A percentile compares a stretch with the other conserved stretches of the same genome.
Evolutionary conservation across 2,113 vertebrate genomes (phyloP).

Genomic region (Pseudopipra pipra): DNA sequence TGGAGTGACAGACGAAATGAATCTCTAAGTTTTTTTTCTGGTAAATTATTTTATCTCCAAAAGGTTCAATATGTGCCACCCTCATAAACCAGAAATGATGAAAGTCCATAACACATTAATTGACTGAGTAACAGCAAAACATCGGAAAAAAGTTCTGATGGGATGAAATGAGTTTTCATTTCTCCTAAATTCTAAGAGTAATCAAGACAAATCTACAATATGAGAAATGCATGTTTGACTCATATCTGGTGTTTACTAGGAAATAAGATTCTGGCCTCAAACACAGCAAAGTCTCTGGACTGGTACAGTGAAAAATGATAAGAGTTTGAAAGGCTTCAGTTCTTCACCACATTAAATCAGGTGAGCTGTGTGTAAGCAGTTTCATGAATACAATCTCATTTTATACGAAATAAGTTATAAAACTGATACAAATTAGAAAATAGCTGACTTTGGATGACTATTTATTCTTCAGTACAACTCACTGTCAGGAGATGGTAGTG

Average conservation of each 20-base stretch:
- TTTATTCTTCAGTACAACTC: background rate
- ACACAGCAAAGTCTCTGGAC: background rate
- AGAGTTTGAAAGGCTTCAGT: background rate
- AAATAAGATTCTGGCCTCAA: background rate
- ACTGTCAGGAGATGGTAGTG: background rate
- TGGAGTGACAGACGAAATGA: background rate
- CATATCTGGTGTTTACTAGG: background rate
- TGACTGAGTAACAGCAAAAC: background rate
- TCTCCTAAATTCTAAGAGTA: background rate
- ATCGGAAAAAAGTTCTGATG: background rate
- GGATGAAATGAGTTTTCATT: background rate
- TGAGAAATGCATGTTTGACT: background rate
- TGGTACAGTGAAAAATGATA: background rate
- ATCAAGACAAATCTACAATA: fast-evolving
- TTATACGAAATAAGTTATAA: background rate
- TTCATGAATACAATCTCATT: background rate
- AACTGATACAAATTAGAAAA: background rate
- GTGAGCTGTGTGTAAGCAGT: background rate
- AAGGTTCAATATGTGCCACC: background rate
- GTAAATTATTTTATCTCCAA: background rate
- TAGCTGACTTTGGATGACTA: background rate
- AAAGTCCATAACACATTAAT: background rate
- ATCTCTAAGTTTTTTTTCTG: background rate
- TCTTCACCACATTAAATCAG: background rate
- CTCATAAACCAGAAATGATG: background rate